Base-by-base conservation (phyloP, 1,140 invertebrate species). In the Atopsyche davidsoni region DNA sequence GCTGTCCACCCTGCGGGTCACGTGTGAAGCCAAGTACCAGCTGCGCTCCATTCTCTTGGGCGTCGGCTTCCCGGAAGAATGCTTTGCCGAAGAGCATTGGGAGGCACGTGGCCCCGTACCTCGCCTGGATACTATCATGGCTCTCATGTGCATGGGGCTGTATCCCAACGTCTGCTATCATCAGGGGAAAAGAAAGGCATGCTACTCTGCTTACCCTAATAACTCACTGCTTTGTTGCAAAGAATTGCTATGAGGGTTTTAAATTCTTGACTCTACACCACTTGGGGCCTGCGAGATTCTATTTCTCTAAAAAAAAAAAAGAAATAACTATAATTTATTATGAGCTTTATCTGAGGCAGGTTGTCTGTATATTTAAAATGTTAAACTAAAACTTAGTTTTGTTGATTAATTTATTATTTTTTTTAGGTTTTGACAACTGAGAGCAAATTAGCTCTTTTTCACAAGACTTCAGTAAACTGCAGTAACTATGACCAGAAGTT, bases 151-250 rank as follows among this genome's bases (percentile, higher is more conserved):
- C 51, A 83, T 92, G 75, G 95, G 95, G 2, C 77, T 95, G 1
- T 98, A 98, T 74, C 96, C 96, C 1, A 98, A 98, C 70, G 89
- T 98, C 3, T 97, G 94, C 64, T 86, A 81, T 60, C 92, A 98
- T 64, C 94, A 94, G 66, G 92, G 94, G 42, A 97, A 96, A 64
- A 77, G 94, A 36, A 96, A 96, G 72, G 81, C 81, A 56, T 58
- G 42, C 57, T 24, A 19, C 3, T 48, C n/a, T n/a, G n/a, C n/a
- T n/a, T n/a, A n/a, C n/a, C n/a, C n/a, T n/a, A n/a, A n/a, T n/a
- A n/a, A n/a, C n/a, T n/a, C n/a, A n/a, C n/a, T n/a, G n/a, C n/a
- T n/a, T n/a, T n/a, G n/a, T n/a, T n/a, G n/a, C n/a, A n/a, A n/a
- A n/a, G n/a, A n/a, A n/a, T n/a, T n/a, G n/a, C n/a, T n/a, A n/a